These are phyloP conservation scores for Tangara arthus DNA, from an alignment of 2,797 vertebrate species.

Conservation along the genomic window DNA sequence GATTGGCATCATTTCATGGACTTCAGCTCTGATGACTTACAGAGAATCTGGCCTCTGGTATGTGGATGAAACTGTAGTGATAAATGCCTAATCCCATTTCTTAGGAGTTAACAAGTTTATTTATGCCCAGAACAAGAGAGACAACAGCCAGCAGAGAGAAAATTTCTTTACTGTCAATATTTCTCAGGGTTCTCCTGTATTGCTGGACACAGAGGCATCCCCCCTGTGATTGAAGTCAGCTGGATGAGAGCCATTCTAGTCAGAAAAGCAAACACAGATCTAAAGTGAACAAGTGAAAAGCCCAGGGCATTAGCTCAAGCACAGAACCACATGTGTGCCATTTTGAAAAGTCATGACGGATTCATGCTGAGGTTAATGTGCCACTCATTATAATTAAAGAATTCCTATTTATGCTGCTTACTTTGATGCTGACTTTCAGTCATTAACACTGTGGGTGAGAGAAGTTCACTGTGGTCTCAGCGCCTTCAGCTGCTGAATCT, in stretches of 20 bases:
- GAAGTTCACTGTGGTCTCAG: background rate
- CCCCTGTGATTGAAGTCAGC: background rate
- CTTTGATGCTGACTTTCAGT: slow-evolving; percentile 16
- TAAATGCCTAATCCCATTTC: slow-evolving; percentile 17
- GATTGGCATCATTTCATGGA: background rate
- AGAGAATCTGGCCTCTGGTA: background rate
- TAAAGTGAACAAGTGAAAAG: background rate
- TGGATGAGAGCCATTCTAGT: background rate
- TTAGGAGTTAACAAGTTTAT: slow-evolving; percentile 8
- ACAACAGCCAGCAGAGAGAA: background rate
- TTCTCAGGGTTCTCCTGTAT: background rate
- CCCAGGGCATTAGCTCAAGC: background rate
- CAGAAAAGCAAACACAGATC: slow-evolving; percentile 9
- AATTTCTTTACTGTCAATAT: background rate
- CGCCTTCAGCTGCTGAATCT: background rate
- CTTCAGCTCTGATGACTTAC: slow-evolving; percentile 43
- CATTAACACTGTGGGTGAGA: background rate
- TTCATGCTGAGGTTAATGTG: slow-evolving; percentile 39
- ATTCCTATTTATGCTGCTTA: slow-evolving; percentile 21
- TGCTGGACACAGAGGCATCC: background rate
- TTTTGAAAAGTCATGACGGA: slow-evolving; percentile 35
- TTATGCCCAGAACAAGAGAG: slow-evolving; percentile 17
- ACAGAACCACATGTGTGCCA: background rate
- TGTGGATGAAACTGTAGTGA: background rate
- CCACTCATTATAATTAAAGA: slow-evolving; percentile 45